A percentile compares a stretch with the other conserved stretches of the same genome.
Conservation (phyloP, 2,888 invertebrate genomes). For the Nemapogon koenigi region DNA sequence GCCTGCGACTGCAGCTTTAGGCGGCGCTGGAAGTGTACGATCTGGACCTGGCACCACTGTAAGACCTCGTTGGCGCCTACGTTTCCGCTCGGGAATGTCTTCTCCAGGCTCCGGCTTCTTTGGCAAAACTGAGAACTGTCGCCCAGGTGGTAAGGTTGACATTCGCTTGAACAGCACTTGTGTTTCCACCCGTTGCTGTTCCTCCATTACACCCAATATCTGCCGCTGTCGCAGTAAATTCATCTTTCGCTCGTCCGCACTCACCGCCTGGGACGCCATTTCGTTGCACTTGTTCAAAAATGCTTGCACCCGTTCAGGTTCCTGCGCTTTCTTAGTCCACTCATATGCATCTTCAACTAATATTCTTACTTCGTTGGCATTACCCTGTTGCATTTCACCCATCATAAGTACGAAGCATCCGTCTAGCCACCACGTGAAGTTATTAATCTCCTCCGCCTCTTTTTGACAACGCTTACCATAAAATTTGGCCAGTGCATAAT, state of each 20-base stretch:
- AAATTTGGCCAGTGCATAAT: constrained; percentile 50
- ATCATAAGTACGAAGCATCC: constrained; percentile 50
- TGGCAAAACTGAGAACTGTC: constrained; percentile 44
- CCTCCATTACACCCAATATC: constrained; percentile 39
- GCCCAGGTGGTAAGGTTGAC: constrained; percentile 41
- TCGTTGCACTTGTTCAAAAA: constrained; percentile 45
- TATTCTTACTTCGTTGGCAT: constrained; percentile 48
- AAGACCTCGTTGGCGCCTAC: constrained; percentile 38
- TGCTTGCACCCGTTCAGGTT: constrained; percentile 44
- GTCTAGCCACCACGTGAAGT: constrained; percentile 49
- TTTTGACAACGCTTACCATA: constrained; percentile 52
- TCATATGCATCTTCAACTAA: constrained; percentile 50
- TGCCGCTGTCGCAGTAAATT: constrained; percentile 38
- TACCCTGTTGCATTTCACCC: constrained; percentile 56
- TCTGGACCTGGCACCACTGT: constrained; percentile 45
- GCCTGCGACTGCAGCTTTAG: constrained; percentile 33
- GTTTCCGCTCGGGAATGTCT: constrained; percentile 30
- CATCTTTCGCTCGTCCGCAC: constrained; percentile 45
- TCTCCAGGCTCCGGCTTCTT: constrained; percentile 29
- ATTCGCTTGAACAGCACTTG: constrained; percentile 47
- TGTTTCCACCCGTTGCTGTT: constrained; percentile 33
- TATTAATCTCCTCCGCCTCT: constrained; percentile 42
- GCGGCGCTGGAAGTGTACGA: constrained; percentile 32
- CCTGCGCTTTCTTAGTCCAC: constrained; percentile 42
- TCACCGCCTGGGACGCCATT: constrained; percentile 36